These are phyloP conservation scores for Zophobas morio DNA, from an alignment of 1,140 invertebrate genomes.

Conservation along the genomic window DNA sequence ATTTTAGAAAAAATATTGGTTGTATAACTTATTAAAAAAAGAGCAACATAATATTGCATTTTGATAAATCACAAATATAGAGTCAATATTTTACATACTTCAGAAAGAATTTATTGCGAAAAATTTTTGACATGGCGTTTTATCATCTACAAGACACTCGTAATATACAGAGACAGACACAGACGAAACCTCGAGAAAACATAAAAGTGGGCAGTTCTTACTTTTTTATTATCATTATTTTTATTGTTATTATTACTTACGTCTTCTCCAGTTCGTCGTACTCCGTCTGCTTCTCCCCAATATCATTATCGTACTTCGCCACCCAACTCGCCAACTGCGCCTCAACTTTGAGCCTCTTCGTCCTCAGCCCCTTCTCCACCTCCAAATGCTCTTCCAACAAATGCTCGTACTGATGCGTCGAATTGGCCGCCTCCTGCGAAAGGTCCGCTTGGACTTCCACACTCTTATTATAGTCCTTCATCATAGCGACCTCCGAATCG, in stretches of 20 bases:
- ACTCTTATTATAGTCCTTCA: slow-evolving; percentile 58
- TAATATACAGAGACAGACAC: no score
- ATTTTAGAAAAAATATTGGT: no score
- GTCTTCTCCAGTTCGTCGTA: slow-evolving; percentile 58
- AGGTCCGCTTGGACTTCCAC: slow-evolving; percentile 55
- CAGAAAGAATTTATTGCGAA: no score
- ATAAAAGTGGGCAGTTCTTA: no score
- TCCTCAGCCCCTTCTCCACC: slow-evolving; percentile 57
- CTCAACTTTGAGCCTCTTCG: slow-evolving; percentile 60
- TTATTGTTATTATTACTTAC: slow-evolving; percentile 44
- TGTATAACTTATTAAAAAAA: no score
- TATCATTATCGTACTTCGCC: slow-evolving; percentile 62
- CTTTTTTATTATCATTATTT: no score
- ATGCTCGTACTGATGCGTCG: slow-evolving; percentile 52
- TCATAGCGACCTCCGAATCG: slow-evolving; percentile 62
- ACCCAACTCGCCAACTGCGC: slow-evolving; percentile 62
- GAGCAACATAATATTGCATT: no score
- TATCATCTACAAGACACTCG: no score
- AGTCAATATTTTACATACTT: no score
- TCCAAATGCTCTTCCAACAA: slow-evolving; percentile 57
- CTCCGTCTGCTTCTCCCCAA: slow-evolving; percentile 62
- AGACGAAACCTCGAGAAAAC: no score
- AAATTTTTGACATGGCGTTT: no score
- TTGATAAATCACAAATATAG: no score
- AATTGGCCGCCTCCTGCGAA: slow-evolving; percentile 53